Evolutionary conservation across 1,140 invertebrate genomes (phyloP).

Genomic region (Helicoverpa zea): DNA sequence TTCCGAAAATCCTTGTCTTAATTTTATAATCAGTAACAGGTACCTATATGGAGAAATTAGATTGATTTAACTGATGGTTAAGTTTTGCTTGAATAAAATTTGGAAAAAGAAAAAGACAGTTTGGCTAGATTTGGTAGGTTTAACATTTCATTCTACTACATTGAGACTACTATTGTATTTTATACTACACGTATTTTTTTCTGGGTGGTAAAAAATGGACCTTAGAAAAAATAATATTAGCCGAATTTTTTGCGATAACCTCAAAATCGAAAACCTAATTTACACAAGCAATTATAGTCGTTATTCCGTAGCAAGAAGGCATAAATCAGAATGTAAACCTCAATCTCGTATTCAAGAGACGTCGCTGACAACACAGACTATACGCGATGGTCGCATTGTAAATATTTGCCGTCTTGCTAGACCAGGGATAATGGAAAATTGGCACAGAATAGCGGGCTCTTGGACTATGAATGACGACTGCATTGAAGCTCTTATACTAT

Average conservation of each 20-base stretch:
- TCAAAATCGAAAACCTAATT: not conserved
- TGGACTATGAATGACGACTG: conserved; percentile 71
- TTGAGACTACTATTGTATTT: too few relatives aligned
- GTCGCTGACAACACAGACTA: conserved; percentile 64
- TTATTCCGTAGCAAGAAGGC: conserved; percentile 21
- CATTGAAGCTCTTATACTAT: conserved; percentile 57
- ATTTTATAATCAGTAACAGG: too few relatives aligned
- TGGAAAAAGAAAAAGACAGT: too few relatives aligned
- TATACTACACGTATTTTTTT: too few relatives aligned
- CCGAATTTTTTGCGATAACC: not conserved
- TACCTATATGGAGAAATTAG: too few relatives aligned
- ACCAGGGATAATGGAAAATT: conserved; percentile 77
- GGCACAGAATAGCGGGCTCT: conserved; percentile 69
- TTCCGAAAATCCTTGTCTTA: not conserved
- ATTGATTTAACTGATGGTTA: too few relatives aligned
- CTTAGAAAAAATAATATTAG: too few relatives aligned
- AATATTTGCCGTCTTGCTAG: conserved; percentile 79
- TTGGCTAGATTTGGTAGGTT: too few relatives aligned
- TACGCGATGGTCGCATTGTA: conserved; percentile 72
- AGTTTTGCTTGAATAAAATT: too few relatives aligned
- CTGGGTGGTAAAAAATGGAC: too few relatives aligned
- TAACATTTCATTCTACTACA: too few relatives aligned
- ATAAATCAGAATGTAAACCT: conserved; percentile 41
- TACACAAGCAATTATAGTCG: conserved; percentile 30
- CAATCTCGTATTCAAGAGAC: conserved; percentile 58